A percentile compares a stretch with the other conserved stretches of the same genome.
phyloP scores from a whole-genome alignment of 2,797 vertebrate genomes.

The Myotis pilosus region DNA sequence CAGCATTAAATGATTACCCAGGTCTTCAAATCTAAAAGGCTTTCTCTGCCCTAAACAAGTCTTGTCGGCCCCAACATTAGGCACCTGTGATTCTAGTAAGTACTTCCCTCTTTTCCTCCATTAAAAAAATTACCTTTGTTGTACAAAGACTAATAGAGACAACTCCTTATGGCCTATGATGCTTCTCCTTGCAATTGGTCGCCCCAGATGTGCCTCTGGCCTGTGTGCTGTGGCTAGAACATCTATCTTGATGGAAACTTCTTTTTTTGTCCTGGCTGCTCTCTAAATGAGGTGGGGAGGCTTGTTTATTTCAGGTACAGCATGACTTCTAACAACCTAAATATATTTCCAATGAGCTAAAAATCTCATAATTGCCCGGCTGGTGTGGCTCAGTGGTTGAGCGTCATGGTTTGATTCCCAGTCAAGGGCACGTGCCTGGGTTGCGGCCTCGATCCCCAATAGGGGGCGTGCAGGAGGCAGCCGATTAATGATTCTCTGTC shows the following conservation, averaged over 20 bases:
- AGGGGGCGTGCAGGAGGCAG: too few species aligned
- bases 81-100: background rate
- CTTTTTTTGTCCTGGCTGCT: background rate
- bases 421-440: too few species aligned
- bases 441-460: too few species aligned
- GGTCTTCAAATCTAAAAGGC: conserved; percentile 10
- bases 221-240: background rate
- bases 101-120: background rate
- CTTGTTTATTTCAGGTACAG: background rate
- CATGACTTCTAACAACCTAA: background rate
- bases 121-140: background rate
- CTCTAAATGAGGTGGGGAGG: background rate
- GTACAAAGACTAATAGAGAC: background rate
- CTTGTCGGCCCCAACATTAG: background rate
- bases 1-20: background rate
- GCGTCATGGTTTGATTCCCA: too few species aligned
- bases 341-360: background rate
- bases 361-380: background rate
- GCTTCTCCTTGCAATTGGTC: background rate
- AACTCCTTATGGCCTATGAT: too few species aligned
- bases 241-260: background rate
- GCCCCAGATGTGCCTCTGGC: background rate
- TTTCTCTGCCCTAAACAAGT: conserved; percentile 14
- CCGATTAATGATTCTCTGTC: too few species aligned
- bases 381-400: too few species aligned